phyloP scores from a whole-genome alignment of 2,797 vertebrate species.

The Manis crassicaudata region DNA sequence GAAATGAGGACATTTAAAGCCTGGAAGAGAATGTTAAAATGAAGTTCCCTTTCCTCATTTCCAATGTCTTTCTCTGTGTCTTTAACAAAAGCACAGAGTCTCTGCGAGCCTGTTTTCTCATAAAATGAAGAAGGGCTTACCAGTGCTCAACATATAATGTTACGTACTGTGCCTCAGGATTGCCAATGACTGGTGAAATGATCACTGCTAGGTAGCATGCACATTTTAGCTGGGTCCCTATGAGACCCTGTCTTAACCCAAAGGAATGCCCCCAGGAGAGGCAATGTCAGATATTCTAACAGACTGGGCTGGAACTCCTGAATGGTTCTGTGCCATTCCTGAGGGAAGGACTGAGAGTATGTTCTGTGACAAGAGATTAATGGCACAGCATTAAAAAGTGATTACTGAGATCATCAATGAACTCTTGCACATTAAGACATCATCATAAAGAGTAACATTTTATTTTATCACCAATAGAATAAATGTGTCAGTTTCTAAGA shows the following conservation, averaged over 20 bases:
- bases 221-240: not conserved
- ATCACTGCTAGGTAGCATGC: not conserved
- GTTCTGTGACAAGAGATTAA: not conserved
- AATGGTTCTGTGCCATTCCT: not conserved
- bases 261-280: not conserved
- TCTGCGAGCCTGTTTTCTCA: not conserved
- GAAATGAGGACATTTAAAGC: not conserved
- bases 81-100: not conserved
- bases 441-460: slow-evolving; percentile 2
- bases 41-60: not conserved
- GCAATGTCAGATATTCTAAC: not conserved
- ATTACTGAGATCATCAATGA: not conserved
- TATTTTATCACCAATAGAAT: not conserved
- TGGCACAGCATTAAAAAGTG: not conserved
- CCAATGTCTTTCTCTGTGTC: not conserved
- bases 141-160: not conserved
- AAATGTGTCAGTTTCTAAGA: not conserved
- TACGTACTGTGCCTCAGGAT: not conserved
- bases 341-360: not conserved
- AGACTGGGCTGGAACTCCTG: not conserved
- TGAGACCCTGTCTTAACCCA: not conserved
- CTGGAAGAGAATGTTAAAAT: not conserved
- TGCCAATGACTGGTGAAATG: not conserved
- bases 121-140: not conserved
- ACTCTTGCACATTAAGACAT: not conserved